A percentile compares a stretch with the other conserved stretches of the same genome.
Conservation (phyloP, 2,113 vertebrate genomes). For the Papio anubis region DNA sequence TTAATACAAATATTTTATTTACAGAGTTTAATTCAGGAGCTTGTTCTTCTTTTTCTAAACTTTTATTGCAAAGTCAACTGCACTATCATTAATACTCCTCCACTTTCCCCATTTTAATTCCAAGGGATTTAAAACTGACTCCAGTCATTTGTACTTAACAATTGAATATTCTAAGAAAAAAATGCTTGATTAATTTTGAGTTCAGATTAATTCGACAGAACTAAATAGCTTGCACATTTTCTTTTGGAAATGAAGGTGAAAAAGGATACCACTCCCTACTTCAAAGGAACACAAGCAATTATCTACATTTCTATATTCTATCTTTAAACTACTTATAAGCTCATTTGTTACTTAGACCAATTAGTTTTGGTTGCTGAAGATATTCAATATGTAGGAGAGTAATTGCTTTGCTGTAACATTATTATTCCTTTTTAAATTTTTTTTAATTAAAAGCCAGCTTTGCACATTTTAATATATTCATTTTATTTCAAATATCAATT, state of each 20-base stretch:
- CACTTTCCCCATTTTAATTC: slow-evolving; percentile 8
- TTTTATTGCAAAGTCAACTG: slow-evolving; percentile 44
- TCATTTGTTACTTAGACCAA: slow-evolving; percentile 69
- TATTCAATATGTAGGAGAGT: slow-evolving; percentile 5
- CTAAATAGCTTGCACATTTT: slow-evolving; percentile 61
- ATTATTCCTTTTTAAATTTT: slow-evolving; percentile 27
- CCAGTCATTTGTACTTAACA: slow-evolving; percentile 51
- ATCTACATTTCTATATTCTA: slow-evolving; percentile 51
- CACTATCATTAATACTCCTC: background rate
- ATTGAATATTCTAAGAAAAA: background rate
- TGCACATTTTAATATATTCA: slow-evolving; percentile 9
- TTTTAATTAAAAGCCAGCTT: slow-evolving; percentile 54
- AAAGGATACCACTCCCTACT: slow-evolving; percentile 40
- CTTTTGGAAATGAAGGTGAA: slow-evolving; percentile 55
- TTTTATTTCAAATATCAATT: slow-evolving; percentile 44
- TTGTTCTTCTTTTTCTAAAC: slow-evolving; percentile 32
- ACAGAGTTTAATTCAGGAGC: background rate
- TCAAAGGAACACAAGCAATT: slow-evolving; percentile 70
- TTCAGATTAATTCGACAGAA: slow-evolving; percentile 69
- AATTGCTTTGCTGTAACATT: slow-evolving; percentile 42
- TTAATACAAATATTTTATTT: background rate
- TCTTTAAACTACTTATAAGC: slow-evolving; percentile 71
- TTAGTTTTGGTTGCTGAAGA: slow-evolving; percentile 63
- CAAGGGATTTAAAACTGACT: background rate
- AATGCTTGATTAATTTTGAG: slow-evolving; percentile 28